A percentile compares a stretch with the other conserved stretches of the same genome.
Evolutionary conservation across 2,888 invertebrate species (phyloP).

Genomic region (Escarpia spicata): DNA sequence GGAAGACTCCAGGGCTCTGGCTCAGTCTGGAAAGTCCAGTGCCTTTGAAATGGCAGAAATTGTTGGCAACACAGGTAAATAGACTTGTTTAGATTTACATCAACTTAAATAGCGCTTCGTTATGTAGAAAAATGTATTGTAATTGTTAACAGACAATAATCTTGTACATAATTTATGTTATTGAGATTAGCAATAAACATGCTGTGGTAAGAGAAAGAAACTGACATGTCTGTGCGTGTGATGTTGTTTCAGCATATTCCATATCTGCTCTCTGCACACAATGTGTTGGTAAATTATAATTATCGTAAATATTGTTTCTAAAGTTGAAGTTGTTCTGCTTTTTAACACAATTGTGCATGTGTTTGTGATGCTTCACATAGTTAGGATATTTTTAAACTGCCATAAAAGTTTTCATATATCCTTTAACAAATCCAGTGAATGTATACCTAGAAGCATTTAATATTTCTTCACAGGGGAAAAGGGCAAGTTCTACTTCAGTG

Average conservation of each 20-base stretch:
- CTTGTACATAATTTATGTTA: background rate
- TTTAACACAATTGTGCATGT: background rate
- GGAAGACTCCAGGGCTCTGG: background rate
- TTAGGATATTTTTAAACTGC: background rate
- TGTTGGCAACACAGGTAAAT: background rate
- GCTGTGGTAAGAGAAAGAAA: background rate
- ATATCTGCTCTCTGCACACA: background rate
- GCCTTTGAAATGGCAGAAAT: slow-evolving; percentile 22
- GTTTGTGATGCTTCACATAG: background rate
- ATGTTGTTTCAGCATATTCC: background rate
- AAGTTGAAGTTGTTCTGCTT: background rate
- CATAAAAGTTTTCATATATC: background rate
- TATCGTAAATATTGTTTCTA: background rate
- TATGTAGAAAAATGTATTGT: background rate
- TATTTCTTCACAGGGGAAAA: background rate
- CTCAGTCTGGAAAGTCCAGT: background rate
- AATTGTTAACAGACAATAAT: background rate
- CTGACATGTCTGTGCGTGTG: background rate
- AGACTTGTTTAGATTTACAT: background rate
- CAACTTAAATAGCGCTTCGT: background rate
- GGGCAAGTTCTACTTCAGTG: background rate
- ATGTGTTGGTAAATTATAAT: background rate
- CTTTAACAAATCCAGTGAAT: background rate
- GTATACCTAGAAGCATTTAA: background rate
- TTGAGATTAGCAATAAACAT: background rate